Base-by-base conservation (phyloP, 2,888 invertebrate species). In the Microctonus hyperodae region DNA sequence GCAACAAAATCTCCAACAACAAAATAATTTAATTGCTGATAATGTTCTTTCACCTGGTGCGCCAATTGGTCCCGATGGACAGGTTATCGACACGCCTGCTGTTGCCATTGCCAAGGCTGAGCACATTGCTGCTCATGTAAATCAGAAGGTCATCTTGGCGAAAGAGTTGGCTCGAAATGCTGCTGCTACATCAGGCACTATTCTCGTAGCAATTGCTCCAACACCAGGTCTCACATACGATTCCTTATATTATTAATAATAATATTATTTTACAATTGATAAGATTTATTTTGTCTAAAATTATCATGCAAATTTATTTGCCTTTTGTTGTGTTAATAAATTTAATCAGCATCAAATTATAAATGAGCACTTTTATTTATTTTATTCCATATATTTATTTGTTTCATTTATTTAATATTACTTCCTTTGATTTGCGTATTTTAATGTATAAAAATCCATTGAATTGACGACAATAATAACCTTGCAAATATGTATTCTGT, bases 121-220 rank as follows among this genome's bases (percentile, higher is more conserved):
- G 7, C 82, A 83, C 70, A 76, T 75, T n/a, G 75, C 75, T 2
- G 81, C 82, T 6, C 80, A 78, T 64, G 63, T 74, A 57, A 76
- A 80, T 71, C 80, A 79, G 64, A 79, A 75, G 65, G 70, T 76
- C 64, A 76, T 65, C 67, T 65, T 70, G 37, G 70, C 67, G 9
- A 68, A 70, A 65, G 71, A 71, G 40, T 69, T 69, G 50, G 68
- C 51, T 9, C 67, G 70, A 51, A 72, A 65, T 65, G 35, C 22
- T 16, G 51, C 65, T 16, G 33, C 55, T 16, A 44, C 44, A 7
- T 44, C 44, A 44, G 55, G 55, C 20, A 56, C 61, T 23, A 20
- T 44, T 31, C 40, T 64, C 1, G 25, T 60, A 22, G 48, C 56
- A 5, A 25, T 50, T 60, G 64, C 48, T 16, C 51, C 44, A 31